A percentile compares a stretch with the other conserved stretches of the same genome.
Evolutionary conservation across 2,888 invertebrate species (phyloP).

Genomic region (Cactoblastis cactorum): DNA sequence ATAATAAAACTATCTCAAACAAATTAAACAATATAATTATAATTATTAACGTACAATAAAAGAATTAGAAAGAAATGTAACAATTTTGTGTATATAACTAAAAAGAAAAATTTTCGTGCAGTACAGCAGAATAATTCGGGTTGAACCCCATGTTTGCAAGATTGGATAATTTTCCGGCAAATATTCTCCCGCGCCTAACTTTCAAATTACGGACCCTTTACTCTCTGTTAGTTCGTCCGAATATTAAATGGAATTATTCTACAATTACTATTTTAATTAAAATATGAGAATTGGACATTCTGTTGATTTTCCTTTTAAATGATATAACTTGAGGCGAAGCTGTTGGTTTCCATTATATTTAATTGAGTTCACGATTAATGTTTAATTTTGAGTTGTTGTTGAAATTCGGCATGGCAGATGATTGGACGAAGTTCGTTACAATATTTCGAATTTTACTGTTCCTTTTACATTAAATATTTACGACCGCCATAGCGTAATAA

Average conservation of each 20-base stretch:
- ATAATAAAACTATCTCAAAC: no score
- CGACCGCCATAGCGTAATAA: no score
- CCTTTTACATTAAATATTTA: no score
- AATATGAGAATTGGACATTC: conserved; percentile 19
- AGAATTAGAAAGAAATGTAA: no score
- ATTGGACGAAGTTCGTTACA: no score
- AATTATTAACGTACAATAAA: no score
- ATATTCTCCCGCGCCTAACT: conserved; percentile 44
- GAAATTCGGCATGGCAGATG: not conserved
- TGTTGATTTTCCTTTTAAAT: conserved; percentile 12
- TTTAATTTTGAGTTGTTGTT: not conserved
- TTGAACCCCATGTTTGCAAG: conserved; percentile 34
- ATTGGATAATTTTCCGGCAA: conserved; percentile 49
- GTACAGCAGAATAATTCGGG: conserved; percentile 37
- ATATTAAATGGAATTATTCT: conserved; percentile 43
- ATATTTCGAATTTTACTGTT: no score
- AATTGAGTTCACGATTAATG: not conserved
- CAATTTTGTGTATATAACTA: conserved; percentile 11
- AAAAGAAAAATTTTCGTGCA: conserved; percentile 21
- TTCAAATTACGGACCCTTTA: conserved; percentile 45
- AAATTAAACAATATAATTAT: no score
- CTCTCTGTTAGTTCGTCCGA: conserved; percentile 39
- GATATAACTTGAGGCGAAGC: not conserved
- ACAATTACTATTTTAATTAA: conserved; percentile 44
- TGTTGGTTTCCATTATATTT: not conserved